Conservation (phyloP, 1,140 invertebrate species). For the Nylanderia fulva region DNA sequence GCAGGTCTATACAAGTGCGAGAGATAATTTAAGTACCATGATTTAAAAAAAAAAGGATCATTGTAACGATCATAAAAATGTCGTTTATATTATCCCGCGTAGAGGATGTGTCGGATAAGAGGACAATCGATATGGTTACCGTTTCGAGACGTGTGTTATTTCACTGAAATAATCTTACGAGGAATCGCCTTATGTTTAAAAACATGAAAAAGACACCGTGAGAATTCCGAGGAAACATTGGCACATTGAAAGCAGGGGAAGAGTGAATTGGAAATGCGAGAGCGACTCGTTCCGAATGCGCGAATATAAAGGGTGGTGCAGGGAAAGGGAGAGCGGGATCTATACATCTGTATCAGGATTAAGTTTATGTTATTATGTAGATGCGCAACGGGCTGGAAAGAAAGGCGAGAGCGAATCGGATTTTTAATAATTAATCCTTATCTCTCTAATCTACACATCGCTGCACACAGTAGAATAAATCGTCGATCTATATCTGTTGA, state of each 20-base stretch:
- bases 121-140: neutral
- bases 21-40: no score
- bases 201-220: conserved; percentile 1
- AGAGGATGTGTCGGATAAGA: neutral
- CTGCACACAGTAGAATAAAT: no score
- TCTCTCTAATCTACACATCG: neutral
- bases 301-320: neutral
- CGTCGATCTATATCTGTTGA: no score
- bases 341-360: conserved; percentile 47
- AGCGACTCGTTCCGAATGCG: conserved; percentile 2
- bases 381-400: conserved; percentile 14
- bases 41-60: no score
- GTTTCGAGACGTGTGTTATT: conserved; percentile 17
- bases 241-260: conserved; percentile 10
- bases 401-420: conserved; percentile 15
- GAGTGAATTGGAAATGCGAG: conserved; percentile 42
- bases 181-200: conserved; percentile 4
- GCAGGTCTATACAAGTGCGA: no score
- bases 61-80: neutral
- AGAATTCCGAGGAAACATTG: conserved; percentile 22
- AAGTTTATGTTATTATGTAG: neutral
- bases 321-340: neutral
- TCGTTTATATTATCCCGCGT: neutral
- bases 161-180: conserved; percentile 29
- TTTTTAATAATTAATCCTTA: conserved; percentile 29